phyloP scores from a whole-genome alignment of 2,797 vertebrate genomes.

The Iguana delicatissima region DNA sequence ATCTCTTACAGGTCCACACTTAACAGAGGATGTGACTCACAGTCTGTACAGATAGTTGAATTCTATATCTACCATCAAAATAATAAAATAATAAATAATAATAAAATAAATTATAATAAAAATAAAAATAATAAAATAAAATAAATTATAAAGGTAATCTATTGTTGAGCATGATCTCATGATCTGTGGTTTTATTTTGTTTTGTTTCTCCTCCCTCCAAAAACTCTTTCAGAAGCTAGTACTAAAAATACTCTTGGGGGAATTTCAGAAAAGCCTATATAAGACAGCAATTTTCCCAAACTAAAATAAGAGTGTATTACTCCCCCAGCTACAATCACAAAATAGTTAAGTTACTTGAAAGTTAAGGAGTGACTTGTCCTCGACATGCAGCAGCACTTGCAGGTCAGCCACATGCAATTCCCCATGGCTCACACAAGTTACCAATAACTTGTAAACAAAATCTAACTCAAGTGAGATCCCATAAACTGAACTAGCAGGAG shows the following conservation, averaged over 20 bases:
- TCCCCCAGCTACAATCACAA: neutral
- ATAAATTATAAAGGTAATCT: neutral
- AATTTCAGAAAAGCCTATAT: neutral
- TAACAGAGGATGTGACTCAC: neutral
- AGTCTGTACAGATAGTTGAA: neutral
- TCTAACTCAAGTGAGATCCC: neutral
- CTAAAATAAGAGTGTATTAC: neutral
- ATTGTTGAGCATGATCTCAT: neutral
- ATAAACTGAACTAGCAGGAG: neutral
- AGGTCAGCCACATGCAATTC: neutral
- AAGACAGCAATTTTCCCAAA: neutral
- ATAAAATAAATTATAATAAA: too few relatives aligned
- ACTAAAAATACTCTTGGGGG: neutral
- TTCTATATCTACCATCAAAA: neutral
- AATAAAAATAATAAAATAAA: neutral
- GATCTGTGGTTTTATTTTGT: too few relatives aligned
- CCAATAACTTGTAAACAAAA: neutral
- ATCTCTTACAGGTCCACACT: neutral
- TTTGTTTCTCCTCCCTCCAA: neutral
- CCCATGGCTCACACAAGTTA: neutral
- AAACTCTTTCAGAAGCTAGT: neutral
- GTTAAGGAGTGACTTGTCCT: too few relatives aligned
- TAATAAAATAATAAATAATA: neutral
- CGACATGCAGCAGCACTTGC: too few relatives aligned
- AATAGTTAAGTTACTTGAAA: too few relatives aligned